Evolutionary conservation across 1,140 invertebrate species (phyloP), one percentile per base, ranked within the genome.

Genomic region (Ruditapes philippinarum): DNA sequence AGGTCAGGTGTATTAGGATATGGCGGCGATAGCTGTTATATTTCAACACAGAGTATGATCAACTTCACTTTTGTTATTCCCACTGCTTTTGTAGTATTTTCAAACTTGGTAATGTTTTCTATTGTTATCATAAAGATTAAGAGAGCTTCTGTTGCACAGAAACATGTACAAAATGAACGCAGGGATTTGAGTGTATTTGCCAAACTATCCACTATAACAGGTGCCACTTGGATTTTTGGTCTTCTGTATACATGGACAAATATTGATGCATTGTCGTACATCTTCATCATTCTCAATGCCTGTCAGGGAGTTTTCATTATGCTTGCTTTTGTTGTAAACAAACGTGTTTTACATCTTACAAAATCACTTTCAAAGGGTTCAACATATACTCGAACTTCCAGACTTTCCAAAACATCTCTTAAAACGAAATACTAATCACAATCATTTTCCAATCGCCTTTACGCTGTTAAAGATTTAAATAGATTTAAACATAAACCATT

Each of bases 211-310:
- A 78, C 70, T 7, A 51, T 87, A 0, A 87, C 84, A 12, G 84
- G 84, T 19, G 22, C 40, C 31, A 87, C 73, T 12, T 87, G 84
- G 84, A 25, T 78, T 4, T 87, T 87, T 70, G 84, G 84, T 54
- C 79, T 87, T 25, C 33, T 87, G 2, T 65, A 87, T 38, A 79
- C 36, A 2, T 78, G 73, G 54, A 87, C 84, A 25, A 40, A 65
- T 42, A 33, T 68, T 19, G 25, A n/a, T 5, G 38, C 36, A 17
- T n/a, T 87, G 0, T 60, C 51, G 0, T 87, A 60, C 38, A n/a
- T 87, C 7, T 87, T 87, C 42, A 87, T 87, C 17, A 17, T 87
- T 22, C 45, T 87, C 45, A 87, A 79, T 31, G 73, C 84, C 2
- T 11, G 51, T 45, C 74, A 62, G 49, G 84, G 84, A 22, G 22